phyloP scores from a whole-genome alignment of 2,797 vertebrate genomes.

The Rallus crepitans region DNA sequence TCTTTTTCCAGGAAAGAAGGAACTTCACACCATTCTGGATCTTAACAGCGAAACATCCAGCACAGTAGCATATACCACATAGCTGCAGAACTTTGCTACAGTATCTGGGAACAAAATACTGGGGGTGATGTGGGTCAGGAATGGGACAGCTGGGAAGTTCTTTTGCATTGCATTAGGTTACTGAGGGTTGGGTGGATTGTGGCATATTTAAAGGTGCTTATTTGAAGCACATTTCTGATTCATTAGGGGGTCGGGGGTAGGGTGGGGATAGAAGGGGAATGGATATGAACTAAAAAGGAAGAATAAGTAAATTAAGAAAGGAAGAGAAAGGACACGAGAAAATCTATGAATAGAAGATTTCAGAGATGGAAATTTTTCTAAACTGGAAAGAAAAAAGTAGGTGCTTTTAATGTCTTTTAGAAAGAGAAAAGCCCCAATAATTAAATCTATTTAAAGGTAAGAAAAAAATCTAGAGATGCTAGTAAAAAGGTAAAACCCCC shows the following conservation, averaged over 20 bases:
- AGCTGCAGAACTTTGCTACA: background rate
- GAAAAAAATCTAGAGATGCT: background rate
- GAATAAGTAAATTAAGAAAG: background rate
- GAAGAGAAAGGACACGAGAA: background rate
- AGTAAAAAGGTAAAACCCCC: background rate
- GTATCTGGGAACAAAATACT: background rate
- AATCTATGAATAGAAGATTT: background rate
- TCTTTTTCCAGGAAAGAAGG: background rate
- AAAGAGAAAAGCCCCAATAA: background rate
- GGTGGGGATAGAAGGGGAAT: background rate
- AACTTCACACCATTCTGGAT: background rate
- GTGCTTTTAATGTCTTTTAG: background rate
- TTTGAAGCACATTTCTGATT: background rate
- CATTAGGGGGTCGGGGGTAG: background rate
- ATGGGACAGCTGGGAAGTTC: background rate
- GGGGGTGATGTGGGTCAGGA: background rate
- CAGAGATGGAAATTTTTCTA: background rate
- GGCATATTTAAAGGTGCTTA: background rate
- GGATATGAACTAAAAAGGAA: background rate
- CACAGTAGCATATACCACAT: background rate
- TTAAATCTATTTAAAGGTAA: background rate
- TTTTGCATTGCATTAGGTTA: background rate
- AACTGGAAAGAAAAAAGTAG: background rate
- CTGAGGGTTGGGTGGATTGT: background rate
- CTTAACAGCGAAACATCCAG: background rate